These are phyloP conservation scores for Pantala flavescens DNA, from an alignment of 1,140 invertebrate species.

Conservation along the genomic window DNA sequence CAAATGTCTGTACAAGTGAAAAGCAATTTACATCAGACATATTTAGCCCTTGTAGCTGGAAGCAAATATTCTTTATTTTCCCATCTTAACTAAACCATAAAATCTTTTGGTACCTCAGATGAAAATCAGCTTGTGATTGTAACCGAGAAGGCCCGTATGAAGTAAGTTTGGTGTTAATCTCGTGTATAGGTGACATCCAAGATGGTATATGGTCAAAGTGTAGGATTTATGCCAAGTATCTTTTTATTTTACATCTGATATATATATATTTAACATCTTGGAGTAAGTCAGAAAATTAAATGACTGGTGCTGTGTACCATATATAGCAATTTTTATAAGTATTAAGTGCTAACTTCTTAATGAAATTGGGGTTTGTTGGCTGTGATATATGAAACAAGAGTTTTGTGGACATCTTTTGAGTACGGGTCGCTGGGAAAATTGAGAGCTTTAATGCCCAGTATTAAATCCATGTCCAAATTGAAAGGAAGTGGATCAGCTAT, in stretches of 20 bases:
- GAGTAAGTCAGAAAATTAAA: background rate
- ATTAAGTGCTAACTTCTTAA: background rate
- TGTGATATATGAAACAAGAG: background rate
- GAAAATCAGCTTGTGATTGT: background rate
- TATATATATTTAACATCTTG: background rate
- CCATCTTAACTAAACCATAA: background rate
- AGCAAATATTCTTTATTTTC: constrained; percentile 3
- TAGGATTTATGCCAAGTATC: background rate
- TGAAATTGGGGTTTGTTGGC: background rate
- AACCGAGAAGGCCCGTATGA: background rate
- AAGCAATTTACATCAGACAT: background rate
- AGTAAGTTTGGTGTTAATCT: background rate
- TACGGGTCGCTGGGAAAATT: background rate
- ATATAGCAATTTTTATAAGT: background rate
- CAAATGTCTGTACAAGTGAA: background rate
- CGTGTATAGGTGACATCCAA: background rate
- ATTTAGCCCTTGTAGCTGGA: background rate
- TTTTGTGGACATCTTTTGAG: constrained; percentile 6
- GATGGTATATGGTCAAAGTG: background rate
- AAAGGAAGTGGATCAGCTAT: background rate
- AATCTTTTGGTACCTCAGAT: background rate
- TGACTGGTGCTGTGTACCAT: constrained; percentile 7
- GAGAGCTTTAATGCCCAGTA: background rate
- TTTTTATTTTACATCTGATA: background rate
- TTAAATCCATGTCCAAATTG: background rate